phyloP scores from a whole-genome alignment of 2,113 vertebrate species.

The Hippocampus zosterae region DNA sequence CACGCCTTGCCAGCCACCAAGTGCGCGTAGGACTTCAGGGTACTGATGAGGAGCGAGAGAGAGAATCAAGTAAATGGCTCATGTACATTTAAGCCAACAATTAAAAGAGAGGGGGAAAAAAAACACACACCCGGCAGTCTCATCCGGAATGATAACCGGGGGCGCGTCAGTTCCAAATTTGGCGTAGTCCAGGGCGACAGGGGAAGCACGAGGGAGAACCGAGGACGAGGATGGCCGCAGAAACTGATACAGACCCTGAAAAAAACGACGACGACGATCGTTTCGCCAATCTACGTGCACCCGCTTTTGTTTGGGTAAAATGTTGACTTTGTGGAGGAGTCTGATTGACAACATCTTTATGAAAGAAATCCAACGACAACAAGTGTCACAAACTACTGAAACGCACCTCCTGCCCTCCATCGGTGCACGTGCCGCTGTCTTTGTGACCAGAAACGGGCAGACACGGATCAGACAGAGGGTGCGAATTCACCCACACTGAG shows the following conservation, averaged over 20 bases:
- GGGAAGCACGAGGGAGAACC: slow-evolving; percentile 25
- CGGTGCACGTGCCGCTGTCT: slow-evolving; percentile 78
- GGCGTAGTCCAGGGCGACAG: slow-evolving; percentile 64
- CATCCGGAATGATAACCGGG: slow-evolving; percentile 47
- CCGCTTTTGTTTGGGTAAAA: too few species aligned
- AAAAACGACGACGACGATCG: neutral
- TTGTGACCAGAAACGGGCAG: slow-evolving; percentile 76
- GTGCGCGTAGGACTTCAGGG: slow-evolving; percentile 71
- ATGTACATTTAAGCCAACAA: neutral
- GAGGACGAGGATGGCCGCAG: slow-evolving; percentile 54
- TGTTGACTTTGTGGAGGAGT: neutral
- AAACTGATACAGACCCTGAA: slow-evolving; percentile 82
- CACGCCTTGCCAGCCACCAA: slow-evolving; percentile 76
- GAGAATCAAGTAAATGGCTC: neutral
- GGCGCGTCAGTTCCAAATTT: slow-evolving; percentile 64
- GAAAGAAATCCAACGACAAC: neutral
- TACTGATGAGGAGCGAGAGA: slow-evolving; percentile 45
- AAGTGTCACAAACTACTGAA: neutral
- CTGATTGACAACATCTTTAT: too few species aligned
- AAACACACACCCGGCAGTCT: slow-evolving; percentile 61
- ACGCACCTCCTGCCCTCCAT: slow-evolving; percentile 80
- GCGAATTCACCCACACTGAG: slow-evolving; percentile 83
- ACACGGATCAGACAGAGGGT: slow-evolving; percentile 76
- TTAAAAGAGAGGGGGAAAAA: neutral
- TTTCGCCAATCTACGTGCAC: neutral